Conservation (phyloP, 2,113 vertebrate species). For the Grammomys surdaster region DNA sequence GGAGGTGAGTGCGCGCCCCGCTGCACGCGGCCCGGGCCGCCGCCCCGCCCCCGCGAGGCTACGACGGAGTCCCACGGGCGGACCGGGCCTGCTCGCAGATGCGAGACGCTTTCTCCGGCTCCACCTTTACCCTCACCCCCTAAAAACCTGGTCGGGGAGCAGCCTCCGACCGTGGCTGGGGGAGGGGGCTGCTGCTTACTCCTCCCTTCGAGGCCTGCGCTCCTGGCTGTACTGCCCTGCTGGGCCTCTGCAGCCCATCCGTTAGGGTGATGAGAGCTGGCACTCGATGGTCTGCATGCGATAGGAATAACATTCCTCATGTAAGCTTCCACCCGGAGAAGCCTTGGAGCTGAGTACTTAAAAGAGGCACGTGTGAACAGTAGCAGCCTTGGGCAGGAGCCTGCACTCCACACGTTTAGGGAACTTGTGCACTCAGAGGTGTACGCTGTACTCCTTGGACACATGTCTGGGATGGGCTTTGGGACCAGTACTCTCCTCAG, state of each 20-base stretch:
- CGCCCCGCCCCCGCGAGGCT: not conserved
- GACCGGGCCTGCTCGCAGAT: not conserved
- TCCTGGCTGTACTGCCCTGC: not conserved
- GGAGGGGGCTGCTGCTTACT: constrained; percentile 3
- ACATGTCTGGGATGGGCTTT: not conserved
- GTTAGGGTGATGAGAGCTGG: not conserved
- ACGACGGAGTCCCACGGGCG: not conserved
- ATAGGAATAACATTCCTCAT: not conserved
- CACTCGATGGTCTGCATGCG: not conserved
- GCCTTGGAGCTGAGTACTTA: not conserved
- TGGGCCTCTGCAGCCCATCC: not conserved
- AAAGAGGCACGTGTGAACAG: not conserved
- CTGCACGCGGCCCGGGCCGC: not conserved
- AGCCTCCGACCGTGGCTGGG: not conserved
- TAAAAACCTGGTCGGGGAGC: not conserved
- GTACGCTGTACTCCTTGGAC: not conserved
- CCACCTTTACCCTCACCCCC: not conserved
- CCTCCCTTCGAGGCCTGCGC: not conserved
- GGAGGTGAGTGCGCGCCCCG: constrained; percentile 88
- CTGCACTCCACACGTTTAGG: not conserved
- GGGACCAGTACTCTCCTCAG: fast-evolving
- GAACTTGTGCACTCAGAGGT: not conserved
- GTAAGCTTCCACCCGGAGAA: not conserved
- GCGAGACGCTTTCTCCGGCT: not conserved
- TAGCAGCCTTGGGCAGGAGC: not conserved